These are phyloP conservation scores for Xyliphius kryptos DNA, from an alignment of 2,113 vertebrate genomes.

Conservation along the genomic window DNA sequence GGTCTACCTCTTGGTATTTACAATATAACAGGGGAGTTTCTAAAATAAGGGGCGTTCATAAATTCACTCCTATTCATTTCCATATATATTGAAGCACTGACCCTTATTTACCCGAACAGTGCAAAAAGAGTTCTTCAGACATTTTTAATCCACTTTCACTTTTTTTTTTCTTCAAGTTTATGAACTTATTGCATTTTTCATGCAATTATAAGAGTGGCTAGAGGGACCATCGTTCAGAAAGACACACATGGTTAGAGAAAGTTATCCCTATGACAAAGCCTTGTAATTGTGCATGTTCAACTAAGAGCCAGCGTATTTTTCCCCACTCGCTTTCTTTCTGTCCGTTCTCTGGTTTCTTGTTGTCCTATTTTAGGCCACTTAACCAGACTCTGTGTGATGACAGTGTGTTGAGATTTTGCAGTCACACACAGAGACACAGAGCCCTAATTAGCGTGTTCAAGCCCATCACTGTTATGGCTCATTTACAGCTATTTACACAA, in stretches of 20 bases:
- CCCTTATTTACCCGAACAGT: too few species aligned
- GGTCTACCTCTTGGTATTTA: too few species aligned
- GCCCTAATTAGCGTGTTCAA: conserved; percentile 60
- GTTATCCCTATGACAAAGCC: not conserved
- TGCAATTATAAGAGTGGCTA: conserved; percentile 58
- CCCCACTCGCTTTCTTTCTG: conserved; percentile 33
- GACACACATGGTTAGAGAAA: conserved; percentile 49
- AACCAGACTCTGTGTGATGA: conserved; percentile 56
- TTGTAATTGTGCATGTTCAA: conserved; percentile 57
- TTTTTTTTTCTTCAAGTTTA: conserved; percentile 35
- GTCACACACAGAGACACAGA: conserved; percentile 58
- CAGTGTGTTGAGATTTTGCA: conserved; percentile 65
- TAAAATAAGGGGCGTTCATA: too few species aligned
- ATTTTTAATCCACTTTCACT: conserved; percentile 22
- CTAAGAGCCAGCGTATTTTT: conserved; percentile 24
- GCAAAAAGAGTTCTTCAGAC: too few species aligned
- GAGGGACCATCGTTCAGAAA: conserved; percentile 4
- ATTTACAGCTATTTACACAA: conserved; percentile 27
- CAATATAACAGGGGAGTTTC: too few species aligned
- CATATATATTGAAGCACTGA: too few species aligned
- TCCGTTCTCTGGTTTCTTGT: conserved; percentile 36
- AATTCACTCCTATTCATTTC: too few species aligned
- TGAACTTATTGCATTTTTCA: conserved; percentile 42
- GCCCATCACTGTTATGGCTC: conserved; percentile 43
- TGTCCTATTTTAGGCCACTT: conserved; percentile 49